Evolutionary conservation across 2,113 vertebrate species (phyloP), one percentile per base, ranked within the genome.

Genomic region (Polypterus senegalus): DNA sequence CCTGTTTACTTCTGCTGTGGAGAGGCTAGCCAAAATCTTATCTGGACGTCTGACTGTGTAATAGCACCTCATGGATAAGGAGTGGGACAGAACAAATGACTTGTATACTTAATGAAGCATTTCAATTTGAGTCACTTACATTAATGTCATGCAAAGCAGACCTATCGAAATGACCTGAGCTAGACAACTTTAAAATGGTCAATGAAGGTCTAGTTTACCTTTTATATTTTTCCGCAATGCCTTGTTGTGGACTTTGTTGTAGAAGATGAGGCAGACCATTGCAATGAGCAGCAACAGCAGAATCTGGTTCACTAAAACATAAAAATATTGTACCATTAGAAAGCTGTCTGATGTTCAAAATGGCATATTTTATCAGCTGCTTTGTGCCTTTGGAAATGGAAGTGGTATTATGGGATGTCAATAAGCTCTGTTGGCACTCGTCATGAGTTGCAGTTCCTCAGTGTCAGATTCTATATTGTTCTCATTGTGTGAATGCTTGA

Each of bases 211-310:
- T 27, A 9, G 6, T 53, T 58, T 79, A 93, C 91, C 89, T 76
- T 77, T 47, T 62, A 70, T 70, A 58, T 67, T 79, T 55, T 67
- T 79, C 10, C 66, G 61, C 1, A 65, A 61, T 27, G 79, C 60
- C 3, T 75, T 67, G 68, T 83, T 85, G 63, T 82, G 84, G 65
- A 91, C 77, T 66, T 85, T 84, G 62, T 82, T 94, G 69, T 92
- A 92, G 46, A 97, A 82, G 60, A 97, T 85, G 65, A 86, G 74
- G 0, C 85, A 88, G 53, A 88, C 63, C 52, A 94, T 81, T 73
- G 97, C 72, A 49, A 93, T 64, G 70, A 98, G 86, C 66, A 97
- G 80, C 63, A 89, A 72, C 57, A 95, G 72, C 63, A 97, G 78
- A 63, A 90, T 71, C 61, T 83, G 87, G 66, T 97, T 97, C 72